Base-by-base conservation (phyloP, 2,888 invertebrate genomes). In the Odontocolon sp. region DNA sequence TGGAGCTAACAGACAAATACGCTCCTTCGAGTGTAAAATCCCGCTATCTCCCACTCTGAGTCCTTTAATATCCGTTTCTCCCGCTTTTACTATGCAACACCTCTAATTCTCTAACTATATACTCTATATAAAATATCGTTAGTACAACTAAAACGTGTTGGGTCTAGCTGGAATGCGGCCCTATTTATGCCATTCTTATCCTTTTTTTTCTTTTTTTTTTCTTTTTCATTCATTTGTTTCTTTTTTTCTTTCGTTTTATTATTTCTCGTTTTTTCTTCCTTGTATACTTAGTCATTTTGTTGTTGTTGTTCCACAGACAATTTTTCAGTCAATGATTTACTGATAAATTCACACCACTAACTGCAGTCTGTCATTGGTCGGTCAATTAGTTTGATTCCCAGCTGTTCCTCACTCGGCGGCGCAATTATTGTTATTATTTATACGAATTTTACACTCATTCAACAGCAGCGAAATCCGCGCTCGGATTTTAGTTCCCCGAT, bases 1-100 rank as follows among this genome's bases (percentile, higher is more conserved):
- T 85, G 89, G 89, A 90, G 90, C 90, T 90, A 90, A 90, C 90
- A 90, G 90, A 90, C 90, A 90, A 90, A 90, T 88, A 88, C 83
- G 89, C 90, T 88, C 90, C 90, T 83, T 87, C 81, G 84, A 87
- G 85, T 86, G 85, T 86, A 85, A 85, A 85, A 88, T 87, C 83
- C 78, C 82, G 82, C 83, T 84, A 81, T 75, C 84, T 82, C 63
- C 71, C 31, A 40, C 73, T 45, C 61, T 23, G 36, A 59, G 38
- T 26, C 56, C 14, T 36, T 63, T 36, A 42, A 57, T 69, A 73
- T 59, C 38, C 45, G 23, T 47, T 69, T 33, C 18, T 69, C 77
- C 66, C 64, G 28, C 68, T 67, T 73, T 61, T 56, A 80, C 82
- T 85, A 85, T 83, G 83, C 85, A 87, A 87, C 87, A 86, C 84